Conservation (phyloP, 2,113 vertebrate species). For the Prochilodus magdalenae region DNA sequence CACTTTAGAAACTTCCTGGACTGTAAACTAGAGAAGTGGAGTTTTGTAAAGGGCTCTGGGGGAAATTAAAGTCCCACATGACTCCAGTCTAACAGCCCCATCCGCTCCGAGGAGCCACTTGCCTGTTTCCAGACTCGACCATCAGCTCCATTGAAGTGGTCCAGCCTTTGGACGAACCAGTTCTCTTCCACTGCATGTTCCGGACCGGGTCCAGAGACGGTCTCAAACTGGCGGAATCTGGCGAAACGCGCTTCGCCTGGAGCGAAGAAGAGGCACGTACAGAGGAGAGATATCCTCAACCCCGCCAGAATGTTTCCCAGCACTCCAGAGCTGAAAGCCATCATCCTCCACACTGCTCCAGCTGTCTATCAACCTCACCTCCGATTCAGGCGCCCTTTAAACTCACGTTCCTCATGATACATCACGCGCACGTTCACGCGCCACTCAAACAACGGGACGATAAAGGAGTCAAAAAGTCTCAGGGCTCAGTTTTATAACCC, state of each 20-base stretch:
- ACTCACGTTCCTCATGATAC: no score
- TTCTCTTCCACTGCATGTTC: conserved; percentile 54
- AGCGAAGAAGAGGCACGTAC: background rate
- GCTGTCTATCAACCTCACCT: no score
- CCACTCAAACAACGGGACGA: no score
- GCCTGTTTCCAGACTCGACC: conserved; percentile 73
- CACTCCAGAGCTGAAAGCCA: background rate
- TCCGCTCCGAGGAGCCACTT: no score
- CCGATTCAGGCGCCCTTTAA: no score
- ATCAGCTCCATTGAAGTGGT: conserved; percentile 74
- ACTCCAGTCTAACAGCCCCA: conserved; percentile 7
- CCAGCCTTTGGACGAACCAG: conserved; percentile 74
- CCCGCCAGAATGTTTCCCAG: background rate
- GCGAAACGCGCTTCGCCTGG: conserved; percentile 37
- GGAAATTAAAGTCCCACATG: no score
- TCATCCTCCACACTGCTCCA: background rate
- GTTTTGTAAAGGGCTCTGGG: no score
- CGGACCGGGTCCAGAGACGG: background rate
- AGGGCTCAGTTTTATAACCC: no score
- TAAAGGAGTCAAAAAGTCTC: no score
- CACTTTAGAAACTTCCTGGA: no score
- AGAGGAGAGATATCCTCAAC: background rate
- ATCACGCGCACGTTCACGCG: no score
- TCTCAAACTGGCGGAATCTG: conserved; percentile 47
- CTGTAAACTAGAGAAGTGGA: no score